Conservation (phyloP, 2,797 vertebrate species). For the Gouania willdenowi region DNA sequence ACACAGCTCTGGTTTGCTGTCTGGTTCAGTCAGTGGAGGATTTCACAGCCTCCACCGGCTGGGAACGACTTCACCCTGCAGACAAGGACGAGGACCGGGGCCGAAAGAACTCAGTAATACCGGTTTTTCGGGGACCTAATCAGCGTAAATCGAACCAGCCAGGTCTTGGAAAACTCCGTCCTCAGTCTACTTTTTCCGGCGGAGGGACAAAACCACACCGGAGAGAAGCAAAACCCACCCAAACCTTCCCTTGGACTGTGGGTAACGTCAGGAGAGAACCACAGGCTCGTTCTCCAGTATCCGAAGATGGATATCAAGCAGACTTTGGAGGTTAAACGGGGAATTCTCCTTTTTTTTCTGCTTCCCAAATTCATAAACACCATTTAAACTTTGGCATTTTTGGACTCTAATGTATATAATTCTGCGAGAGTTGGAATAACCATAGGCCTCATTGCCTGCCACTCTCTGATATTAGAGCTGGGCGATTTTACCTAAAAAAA, state of each 20-base stretch:
- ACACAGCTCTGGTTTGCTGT: slow-evolving; percentile 2
- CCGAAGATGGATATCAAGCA: slow-evolving; percentile 31
- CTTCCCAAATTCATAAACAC: too few species aligned
- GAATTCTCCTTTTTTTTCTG: neutral
- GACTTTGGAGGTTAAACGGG: slow-evolving; percentile 50
- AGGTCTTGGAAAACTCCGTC: neutral
- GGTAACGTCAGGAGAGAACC: slow-evolving; percentile 8
- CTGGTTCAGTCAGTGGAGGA: slow-evolving; percentile 9
- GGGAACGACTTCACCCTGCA: neutral
- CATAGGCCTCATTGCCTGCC: slow-evolving; percentile 53
- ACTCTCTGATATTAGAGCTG: slow-evolving; percentile 27
- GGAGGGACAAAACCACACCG: fast-evolving
- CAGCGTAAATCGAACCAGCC: neutral
- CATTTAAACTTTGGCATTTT: too few species aligned
- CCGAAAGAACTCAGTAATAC: neutral
- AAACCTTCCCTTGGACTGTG: slow-evolving; percentile 7
- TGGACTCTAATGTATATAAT: too few species aligned
- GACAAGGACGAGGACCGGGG: neutral
- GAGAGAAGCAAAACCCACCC: neutral
- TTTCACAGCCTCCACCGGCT: neutral
- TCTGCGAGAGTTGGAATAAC: too few species aligned
- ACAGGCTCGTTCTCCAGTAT: neutral
- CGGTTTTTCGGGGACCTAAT: neutral
- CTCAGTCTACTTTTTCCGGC: neutral
- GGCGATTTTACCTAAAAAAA: too few species aligned